Evolutionary conservation across 1,140 invertebrate species (phyloP), one percentile per base, ranked within the genome.

Genomic region (Drosophila setifemur): DNA sequence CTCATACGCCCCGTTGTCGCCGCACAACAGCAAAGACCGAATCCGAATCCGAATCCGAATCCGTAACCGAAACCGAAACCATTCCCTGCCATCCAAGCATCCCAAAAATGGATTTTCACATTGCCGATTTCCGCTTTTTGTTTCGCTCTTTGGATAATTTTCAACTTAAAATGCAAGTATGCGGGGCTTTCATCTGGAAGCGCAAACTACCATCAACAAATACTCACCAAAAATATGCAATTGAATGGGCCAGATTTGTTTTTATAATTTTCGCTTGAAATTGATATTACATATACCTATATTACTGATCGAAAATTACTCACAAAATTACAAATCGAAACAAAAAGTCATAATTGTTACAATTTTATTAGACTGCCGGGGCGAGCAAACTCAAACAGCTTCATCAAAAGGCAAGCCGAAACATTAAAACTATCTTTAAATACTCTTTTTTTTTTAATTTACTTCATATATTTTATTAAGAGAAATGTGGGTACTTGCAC

Each of bases 111-210:
- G 29, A 25, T 25, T 39, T 12, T 29, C 28, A 23, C 68, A 40
- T 45, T 50, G 43, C 45, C 55, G 43, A 45, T 60, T 37, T 16
- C n/a, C 28, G 50, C 48, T 74, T 67, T 57, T 70, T 42, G 18
- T 37, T 47, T 44, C 37, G 52, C 23, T 37, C 31, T 53, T 63
- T 57, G 63, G 29, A 33, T 85, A 75, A 85, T 79, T 63, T 60
- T 21, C 12, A 55, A 72, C 44, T 85, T 48, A 55, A 73, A 85
- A 75, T 85, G 73, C 78, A 73, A 70, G 55, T 47, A 55, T 50
- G 52, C 68, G 29, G 39, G 19, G 26, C 69, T 58, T 77, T 83
- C 61, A 83, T 64, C 63, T 82, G 33, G 25, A 71, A 40, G 39
- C 37, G 33, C 39, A 37, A 48, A 54, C 29, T 29, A 12, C 33